Conservation (phyloP, 2,888 invertebrate species). For the Ormyrus rosae region DNA sequence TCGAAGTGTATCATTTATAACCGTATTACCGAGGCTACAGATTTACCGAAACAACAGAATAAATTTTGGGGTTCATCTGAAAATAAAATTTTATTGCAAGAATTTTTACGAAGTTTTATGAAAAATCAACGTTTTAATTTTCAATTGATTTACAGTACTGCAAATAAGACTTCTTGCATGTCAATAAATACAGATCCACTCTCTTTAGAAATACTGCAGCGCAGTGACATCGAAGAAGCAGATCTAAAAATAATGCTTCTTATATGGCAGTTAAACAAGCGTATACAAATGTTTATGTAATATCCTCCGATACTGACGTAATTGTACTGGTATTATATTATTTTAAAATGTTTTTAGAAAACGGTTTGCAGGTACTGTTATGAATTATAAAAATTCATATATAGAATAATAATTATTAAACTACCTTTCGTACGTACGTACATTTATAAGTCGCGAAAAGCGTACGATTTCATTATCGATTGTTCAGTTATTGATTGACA, state of each 20-base stretch:
- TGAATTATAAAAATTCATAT: background rate
- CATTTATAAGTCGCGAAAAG: too few relatives aligned
- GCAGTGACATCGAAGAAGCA: slow-evolving; percentile 17
- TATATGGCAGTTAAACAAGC: background rate
- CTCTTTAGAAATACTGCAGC: background rate
- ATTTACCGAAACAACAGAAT: slow-evolving; percentile 10
- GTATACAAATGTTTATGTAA: background rate
- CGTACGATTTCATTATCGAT: too few relatives aligned
- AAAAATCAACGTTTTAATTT: background rate
- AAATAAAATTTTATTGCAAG: slow-evolving; percentile 11
- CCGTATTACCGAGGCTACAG: background rate
- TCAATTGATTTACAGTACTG: background rate
- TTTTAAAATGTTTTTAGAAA: background rate
- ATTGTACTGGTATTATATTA: slow-evolving; percentile 16
- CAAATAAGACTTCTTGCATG: background rate
- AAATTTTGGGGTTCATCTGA: slow-evolving; percentile 3
- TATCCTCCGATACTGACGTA: slow-evolving; percentile 12
- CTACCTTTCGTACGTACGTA: too few relatives aligned
- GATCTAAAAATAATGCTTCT: slow-evolving; percentile 16
- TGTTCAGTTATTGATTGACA: too few relatives aligned
- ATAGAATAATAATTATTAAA: too few relatives aligned
- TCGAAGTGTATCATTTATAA: background rate
- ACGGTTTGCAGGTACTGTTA: background rate
- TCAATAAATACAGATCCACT: background rate
- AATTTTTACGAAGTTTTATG: background rate